A percentile compares a stretch with the other conserved stretches of the same genome.
Evolutionary conservation across 2,888 invertebrate genomes (phyloP).

Genomic region (Hemithea aestivaria): DNA sequence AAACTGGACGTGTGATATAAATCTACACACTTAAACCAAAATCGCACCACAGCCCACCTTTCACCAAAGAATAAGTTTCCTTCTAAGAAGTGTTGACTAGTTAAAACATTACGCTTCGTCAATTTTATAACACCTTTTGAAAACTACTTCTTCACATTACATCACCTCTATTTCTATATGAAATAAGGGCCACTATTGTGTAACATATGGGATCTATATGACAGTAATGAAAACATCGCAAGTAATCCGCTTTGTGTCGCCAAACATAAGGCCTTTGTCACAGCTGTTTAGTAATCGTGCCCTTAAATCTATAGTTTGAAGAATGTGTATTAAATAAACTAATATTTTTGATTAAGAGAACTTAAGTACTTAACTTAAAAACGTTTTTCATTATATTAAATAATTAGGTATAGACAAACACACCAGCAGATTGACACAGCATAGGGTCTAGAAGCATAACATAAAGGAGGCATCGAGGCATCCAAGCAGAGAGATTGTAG

Average conservation of each 20-base stretch:
- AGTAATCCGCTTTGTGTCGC: slow-evolving; percentile 51
- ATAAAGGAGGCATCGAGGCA: too few species aligned
- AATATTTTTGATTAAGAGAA: too few species aligned
- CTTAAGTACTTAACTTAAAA: too few species aligned
- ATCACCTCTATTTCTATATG: slow-evolving; percentile 14
- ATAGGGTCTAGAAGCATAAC: too few species aligned
- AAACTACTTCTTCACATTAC: slow-evolving; percentile 17
- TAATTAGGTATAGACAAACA: too few species aligned
- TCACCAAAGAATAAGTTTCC: slow-evolving; percentile 5
- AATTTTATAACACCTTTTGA: slow-evolving; percentile 33
- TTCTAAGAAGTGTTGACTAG: slow-evolving; percentile 56
- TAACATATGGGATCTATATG: slow-evolving; percentile 28
- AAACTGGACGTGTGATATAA: too few species aligned
- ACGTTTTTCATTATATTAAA: background rate
- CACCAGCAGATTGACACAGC: too few species aligned
- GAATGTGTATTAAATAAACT: too few species aligned
- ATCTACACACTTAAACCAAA: too few species aligned
- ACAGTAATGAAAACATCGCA: slow-evolving; percentile 65
- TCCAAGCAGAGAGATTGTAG: too few species aligned
- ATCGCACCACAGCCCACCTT: too few species aligned
- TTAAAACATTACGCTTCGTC: slow-evolving; percentile 58
- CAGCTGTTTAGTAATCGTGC: slow-evolving; percentile 13
- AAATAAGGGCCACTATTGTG: slow-evolving; percentile 27
- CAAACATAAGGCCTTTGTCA: slow-evolving; percentile 2
- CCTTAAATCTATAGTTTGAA: background rate